Evolutionary conservation across 2,797 vertebrate genomes (phyloP), one percentile per base, ranked within the genome.

Genomic region (Fratercula arctica): DNA sequence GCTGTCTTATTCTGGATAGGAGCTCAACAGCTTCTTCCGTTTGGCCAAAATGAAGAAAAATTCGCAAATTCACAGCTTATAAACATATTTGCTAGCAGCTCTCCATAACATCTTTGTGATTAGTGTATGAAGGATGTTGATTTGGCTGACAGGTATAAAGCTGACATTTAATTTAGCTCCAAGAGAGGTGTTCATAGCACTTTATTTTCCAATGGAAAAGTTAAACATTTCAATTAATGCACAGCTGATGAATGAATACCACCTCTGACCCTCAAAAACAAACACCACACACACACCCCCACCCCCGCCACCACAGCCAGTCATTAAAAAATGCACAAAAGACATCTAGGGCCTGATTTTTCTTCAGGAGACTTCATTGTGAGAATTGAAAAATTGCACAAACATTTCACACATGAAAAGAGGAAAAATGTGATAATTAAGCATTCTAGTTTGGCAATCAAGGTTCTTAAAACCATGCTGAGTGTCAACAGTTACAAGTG

Each of bases 351-450:
- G 8, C 1, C 48, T 77, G 37, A 92, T 61, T 90, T 82, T 83
- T 74, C 16, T 81, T 90, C 53, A 43, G 29, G 43, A 45, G 26
- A 56, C 87, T 89, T 92, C 45, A 75, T 46, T 80, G 35, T 54
- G 26, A 64, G 45, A 87, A 64, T 70, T 84, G 23, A 87, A 95
- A 95, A 91, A 63, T 39, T 63, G 3, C 31, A 61, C 35, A 54
- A 56, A 53, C 6, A 54, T 87, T 89, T 87, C 50, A 73, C 18
- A 90, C 56, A 83, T 53, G 26, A 76, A 90, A 93, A 48, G 25
- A 78, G 16, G 50, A 77, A 83, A 85, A 93, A 80, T 5, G 46
- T 88, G 79, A 69, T 54, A 92, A 93, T 93, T 92, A 66, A 76
- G 28, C 24, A 41, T 86, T 73, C 33, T 37, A 73, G 14, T 84